A percentile compares a stretch with the other conserved stretches of the same genome.
phyloP scores from a whole-genome alignment of 2,797 vertebrate genomes.

The Scomberomorus guttatus region DNA sequence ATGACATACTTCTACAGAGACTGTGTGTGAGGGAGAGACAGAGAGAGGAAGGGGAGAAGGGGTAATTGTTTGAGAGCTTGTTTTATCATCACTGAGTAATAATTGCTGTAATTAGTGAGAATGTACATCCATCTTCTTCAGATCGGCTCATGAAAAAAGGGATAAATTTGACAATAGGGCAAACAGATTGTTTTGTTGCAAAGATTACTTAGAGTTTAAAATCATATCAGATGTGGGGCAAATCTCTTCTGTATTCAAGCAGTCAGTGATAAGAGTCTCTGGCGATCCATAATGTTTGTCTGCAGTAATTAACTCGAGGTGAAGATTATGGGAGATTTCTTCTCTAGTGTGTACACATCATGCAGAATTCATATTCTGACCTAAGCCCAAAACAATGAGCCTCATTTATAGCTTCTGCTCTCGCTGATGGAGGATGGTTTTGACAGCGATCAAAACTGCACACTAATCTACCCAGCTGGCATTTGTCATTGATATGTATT shows the following conservation, averaged over 20 bases:
- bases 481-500: constrained; percentile 76
- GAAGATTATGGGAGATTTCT: constrained; percentile 84
- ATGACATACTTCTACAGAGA: constrained; percentile 54
- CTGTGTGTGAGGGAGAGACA: constrained; percentile 68
- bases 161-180: constrained; percentile 80
- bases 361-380: constrained; percentile 79
- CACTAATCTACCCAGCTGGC: constrained; percentile 80
- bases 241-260: constrained; percentile 77
- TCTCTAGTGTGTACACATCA: constrained; percentile 75
- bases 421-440: constrained; percentile 69
- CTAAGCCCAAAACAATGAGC: constrained; percentile 80
- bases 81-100: constrained; percentile 81
- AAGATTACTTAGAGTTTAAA: constrained; percentile 81
- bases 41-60: constrained; percentile 45
- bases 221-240: constrained; percentile 82
- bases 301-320: constrained; percentile 86
- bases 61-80: constrained; percentile 80
- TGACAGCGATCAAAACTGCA: constrained; percentile 77
- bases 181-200: constrained; percentile 84
- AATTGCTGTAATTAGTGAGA: constrained; percentile 83
- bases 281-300: constrained; percentile 80
- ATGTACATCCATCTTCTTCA: constrained; percentile 77
- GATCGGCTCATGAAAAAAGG: constrained; percentile 66
- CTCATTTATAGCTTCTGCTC: constrained; percentile 74
- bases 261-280: constrained; percentile 74